Evolutionary conservation across 2,797 vertebrate species (phyloP).

Genomic region (Lates japonicus): DNA sequence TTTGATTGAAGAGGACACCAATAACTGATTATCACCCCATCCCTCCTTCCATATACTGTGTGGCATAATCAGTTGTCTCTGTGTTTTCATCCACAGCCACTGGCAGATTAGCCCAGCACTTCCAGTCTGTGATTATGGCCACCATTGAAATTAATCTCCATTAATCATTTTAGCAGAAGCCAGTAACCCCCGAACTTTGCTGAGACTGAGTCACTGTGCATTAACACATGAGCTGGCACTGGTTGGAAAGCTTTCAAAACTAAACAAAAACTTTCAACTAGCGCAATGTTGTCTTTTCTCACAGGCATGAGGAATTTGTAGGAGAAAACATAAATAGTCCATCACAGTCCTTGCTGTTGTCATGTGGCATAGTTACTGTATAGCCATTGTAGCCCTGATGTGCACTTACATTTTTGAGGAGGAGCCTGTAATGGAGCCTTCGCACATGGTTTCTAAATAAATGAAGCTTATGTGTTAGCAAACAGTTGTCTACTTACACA

Average conservation of each 20-base stretch:
- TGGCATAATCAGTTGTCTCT: constrained; percentile 50
- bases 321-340: neutral
- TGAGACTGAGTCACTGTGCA: neutral
- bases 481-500: no score
- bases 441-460: no score
- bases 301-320: neutral
- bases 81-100: constrained; percentile 42
- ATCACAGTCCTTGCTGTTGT: neutral
- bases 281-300: neutral
- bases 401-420: neutral
- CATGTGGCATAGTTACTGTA: neutral
- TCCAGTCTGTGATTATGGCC: constrained; percentile 45
- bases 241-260: neutral
- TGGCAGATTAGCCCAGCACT: constrained; percentile 42
- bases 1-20: constrained; percentile 37
- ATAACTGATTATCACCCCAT: constrained; percentile 38
- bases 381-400: no score
- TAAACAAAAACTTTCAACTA: neutral
- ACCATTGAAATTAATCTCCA: constrained; percentile 52
- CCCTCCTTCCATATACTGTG: constrained; percentile 15
- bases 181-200: constrained; percentile 44
- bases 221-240: neutral
- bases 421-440: neutral
- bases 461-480: no score
- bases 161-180: constrained; percentile 53